Evolutionary conservation across 2,888 invertebrate genomes (phyloP).

Genomic region (Drosophila niveifrons): DNA sequence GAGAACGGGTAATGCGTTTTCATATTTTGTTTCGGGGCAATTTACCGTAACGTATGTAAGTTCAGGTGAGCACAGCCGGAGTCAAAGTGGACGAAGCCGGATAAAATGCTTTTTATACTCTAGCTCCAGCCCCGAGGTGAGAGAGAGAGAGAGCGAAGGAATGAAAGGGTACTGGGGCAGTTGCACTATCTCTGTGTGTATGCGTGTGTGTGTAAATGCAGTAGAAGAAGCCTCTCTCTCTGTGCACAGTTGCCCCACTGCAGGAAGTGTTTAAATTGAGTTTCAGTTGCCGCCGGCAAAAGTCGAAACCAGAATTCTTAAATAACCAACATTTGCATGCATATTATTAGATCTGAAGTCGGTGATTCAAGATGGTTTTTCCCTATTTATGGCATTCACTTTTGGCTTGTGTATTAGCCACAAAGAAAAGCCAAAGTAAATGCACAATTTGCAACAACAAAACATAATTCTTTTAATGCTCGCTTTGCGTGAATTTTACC

Average conservation of each 20-base stretch:
- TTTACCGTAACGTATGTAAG: conserved; percentile 52
- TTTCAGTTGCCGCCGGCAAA: conserved; percentile 18
- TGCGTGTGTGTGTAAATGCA: conserved; percentile 26
- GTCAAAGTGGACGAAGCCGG: conserved; percentile 26
- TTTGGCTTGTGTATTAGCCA: too few relatives aligned
- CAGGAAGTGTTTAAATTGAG: conserved; percentile 30
- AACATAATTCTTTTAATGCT: too few relatives aligned
- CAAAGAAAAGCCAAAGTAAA: not conserved
- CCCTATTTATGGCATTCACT: not conserved
- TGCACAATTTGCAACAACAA: not conserved
- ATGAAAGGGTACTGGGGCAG: not conserved
- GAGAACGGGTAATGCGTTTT: conserved; percentile 54
- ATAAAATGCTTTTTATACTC: conserved; percentile 22
- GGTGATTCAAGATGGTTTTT: conserved; percentile 9
- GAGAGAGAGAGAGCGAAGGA: not conserved
- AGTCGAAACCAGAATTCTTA: conserved; percentile 14
- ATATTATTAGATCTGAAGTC: conserved; percentile 13
- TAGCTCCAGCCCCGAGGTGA: not conserved
- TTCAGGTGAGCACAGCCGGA: conserved; percentile 43
- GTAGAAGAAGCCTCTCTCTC: conserved; percentile 3
- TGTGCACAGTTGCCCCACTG: not conserved
- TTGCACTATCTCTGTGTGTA: conserved; percentile 22
- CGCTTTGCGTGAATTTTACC: too few relatives aligned
- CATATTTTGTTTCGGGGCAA: conserved; percentile 59
- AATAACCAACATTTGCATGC: conserved; percentile 17